Evolutionary conservation across 2,797 vertebrate genomes (phyloP).

Genomic region (Xiphorhynchus erythropygius): DNA sequence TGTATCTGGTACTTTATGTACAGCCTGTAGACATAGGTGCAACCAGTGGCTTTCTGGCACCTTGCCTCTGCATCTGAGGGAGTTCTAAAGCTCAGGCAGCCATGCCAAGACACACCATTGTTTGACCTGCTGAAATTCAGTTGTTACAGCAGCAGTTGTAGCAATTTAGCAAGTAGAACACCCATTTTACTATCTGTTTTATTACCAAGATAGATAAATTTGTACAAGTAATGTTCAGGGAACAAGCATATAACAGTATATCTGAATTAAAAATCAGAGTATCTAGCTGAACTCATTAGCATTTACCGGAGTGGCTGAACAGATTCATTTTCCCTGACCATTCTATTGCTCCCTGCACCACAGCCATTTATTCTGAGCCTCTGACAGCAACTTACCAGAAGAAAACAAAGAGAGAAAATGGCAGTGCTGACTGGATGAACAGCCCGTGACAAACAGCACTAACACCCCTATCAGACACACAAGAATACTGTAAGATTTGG

Average conservation of each 20-base stretch:
- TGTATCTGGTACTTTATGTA: background rate
- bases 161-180: constrained; percentile 8
- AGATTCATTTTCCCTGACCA: background rate
- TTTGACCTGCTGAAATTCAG: background rate
- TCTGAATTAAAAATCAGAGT: constrained; percentile 53
- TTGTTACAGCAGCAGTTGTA: background rate
- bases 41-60: background rate
- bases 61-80: background rate
- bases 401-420: constrained; percentile 20
- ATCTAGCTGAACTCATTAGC: constrained; percentile 55
- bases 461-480: background rate
- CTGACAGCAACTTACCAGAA: constrained; percentile 15
- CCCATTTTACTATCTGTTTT: constrained; percentile 27
- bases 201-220: constrained; percentile 54
- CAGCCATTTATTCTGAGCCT: constrained; percentile 27
- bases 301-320: constrained; percentile 51
- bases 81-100: background rate
- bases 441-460: background rate
- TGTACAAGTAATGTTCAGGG: constrained; percentile 49
- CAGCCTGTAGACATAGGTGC: background rate
- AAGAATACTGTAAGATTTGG: background rate
- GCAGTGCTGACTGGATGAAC: background rate
- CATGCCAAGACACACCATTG: background rate
- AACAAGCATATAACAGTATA: constrained; percentile 15
- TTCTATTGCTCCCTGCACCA: background rate